Conservation (phyloP, 2,113 vertebrate species). For the Lagopus muta region DNA sequence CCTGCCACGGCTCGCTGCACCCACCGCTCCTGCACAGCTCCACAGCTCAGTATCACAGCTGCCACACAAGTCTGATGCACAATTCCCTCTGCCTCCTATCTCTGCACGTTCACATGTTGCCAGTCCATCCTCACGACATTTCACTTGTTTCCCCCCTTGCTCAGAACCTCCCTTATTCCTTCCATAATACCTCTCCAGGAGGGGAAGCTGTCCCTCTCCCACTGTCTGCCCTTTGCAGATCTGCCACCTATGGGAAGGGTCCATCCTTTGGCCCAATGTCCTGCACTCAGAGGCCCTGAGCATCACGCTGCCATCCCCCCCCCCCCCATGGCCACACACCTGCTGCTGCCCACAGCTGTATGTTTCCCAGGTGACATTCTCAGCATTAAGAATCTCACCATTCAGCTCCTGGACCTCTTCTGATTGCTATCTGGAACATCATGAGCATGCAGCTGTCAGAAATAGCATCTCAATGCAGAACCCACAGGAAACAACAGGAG, state of each 20-base stretch:
- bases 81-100: background rate
- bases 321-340: background rate
- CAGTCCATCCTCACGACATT: fast-evolving
- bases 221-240: background rate
- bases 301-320: background rate
- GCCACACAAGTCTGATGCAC: fast-evolving
- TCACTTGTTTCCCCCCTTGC: background rate
- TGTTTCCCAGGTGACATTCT: fast-evolving
- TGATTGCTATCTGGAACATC: background rate
- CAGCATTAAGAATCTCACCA: background rate
- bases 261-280: background rate
- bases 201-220: background rate
- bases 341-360: fast-evolving
- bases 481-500: background rate
- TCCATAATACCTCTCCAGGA: background rate
- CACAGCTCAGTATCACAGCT: background rate
- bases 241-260: background rate
- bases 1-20: background rate
- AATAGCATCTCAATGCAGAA: background rate
- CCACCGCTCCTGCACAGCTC: background rate
- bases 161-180: background rate
- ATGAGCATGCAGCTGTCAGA: background rate
- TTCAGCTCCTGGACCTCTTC: background rate
- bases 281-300: background rate
- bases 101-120: background rate